Evolutionary conservation across 2,113 vertebrate genomes (phyloP), one percentile per base, ranked within the genome.

Genomic region (Pterophyllum scalare): DNA sequence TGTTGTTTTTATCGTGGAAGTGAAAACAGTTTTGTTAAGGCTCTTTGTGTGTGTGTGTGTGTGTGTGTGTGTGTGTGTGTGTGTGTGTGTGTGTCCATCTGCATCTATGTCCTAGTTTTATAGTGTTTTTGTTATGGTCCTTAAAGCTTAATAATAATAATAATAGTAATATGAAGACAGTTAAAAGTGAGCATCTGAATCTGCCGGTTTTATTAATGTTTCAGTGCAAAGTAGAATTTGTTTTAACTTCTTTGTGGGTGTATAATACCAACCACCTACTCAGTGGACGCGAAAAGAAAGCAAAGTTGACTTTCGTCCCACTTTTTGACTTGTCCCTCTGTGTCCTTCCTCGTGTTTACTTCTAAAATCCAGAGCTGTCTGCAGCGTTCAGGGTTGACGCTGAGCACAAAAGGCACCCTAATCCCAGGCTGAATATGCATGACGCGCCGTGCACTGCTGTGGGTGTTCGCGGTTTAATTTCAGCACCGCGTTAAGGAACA

Each of bases 401-500:
- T n/a, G 80, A 76, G 80, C 75, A 83, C 86, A 86, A 83, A 86
- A 79, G 77, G 79, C 80, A 52, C 77, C 75, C 40, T 84, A 89
- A 88, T 89, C 86, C 82, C 59, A 60, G 70, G 76, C 67, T 92
- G 87, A 93, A 91, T 91, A 90, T 88, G 84, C 87, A 91, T 85
- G 91, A 81, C 26, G 80, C 72, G 82, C 75, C 28, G 76, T 6
- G 60, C 89, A 52, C 60, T 62, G 75, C 84, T 84, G 89, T 54
- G 67, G 40, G n/a, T 79, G 84, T 75, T 74, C 82, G 62, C 72
- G 64, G 82, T 62, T 80, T 70, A 86, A 83, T 91, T 94, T 93
- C 92, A 93, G 93, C 89, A 93, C 92, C 85, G 12, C 70, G 77
- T 33, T 46, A 72, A 82, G 86, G 91, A 77, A 92, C 89, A 93